Evolutionary conservation across 1,140 invertebrate genomes (phyloP), one percentile per base, ranked within the genome.

Genomic region (Papilio polytes): DNA sequence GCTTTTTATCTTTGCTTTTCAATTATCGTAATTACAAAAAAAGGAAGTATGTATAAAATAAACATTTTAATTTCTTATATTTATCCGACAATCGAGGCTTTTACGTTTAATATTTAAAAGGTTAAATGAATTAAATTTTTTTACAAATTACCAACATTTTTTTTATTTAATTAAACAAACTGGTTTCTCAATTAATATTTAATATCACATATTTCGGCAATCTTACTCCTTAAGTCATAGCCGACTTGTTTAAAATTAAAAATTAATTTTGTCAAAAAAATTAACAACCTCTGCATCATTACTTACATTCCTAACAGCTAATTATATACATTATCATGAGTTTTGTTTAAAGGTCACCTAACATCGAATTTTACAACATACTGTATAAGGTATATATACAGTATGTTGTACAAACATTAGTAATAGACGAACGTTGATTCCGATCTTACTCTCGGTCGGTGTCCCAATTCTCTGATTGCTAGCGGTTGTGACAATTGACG

Each of bases 381-480:
- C 18, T 20, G 53, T n/a, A 56, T 56, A 56, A 53, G 15, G 15
- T 13, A 3, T 4, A 9, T 20, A 20, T 56, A 56, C 53, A 56
- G 53, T 20, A 56, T 56, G 53, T 56, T 56, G 48, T 51, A 51
- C 4, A 56, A 46, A 44, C 18, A 74, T n/a, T n/a, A 13, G 10
- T 74, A 74, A 41, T 20, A 9, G n/a, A 46, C 36, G 18, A 46
- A 44, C 44, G 22, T 13, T 76, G 13, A 74, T 51, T 41, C 36
- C 18, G 53, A 48, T 78, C 56, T 15, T 53, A 41, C 74, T 56
- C 48, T 31, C 26, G 15, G 36, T n/a, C 26, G 10, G 18, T 56
- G 74, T 6, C 74, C 74, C 74, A 77, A 77, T 77, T 77, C 74
- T 51, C 31, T 56, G 56, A 77, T 77, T 77, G 74, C 15, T 51